phyloP scores from a whole-genome alignment of 2,888 invertebrate species.

The Rhingia rostrata region DNA sequence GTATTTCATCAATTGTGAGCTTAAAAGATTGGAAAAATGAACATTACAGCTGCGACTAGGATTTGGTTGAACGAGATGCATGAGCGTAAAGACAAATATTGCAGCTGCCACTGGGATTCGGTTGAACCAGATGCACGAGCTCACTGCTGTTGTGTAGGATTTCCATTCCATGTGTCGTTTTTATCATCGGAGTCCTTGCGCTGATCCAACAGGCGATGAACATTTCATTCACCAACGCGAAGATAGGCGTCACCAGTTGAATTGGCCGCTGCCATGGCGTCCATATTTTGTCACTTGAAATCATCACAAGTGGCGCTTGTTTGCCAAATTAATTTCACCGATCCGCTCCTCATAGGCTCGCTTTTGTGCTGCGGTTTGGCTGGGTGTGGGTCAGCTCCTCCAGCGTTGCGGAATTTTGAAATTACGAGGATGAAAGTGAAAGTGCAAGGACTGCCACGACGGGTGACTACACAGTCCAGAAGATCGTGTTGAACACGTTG shows the following conservation, averaged over 20 bases:
- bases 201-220: constrained; percentile 88
- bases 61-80: too few species aligned
- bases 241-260: constrained; percentile 72
- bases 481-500: constrained; percentile 79
- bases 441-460: constrained; percentile 78
- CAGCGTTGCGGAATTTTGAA: constrained; percentile 74
- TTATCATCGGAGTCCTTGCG: constrained; percentile 89
- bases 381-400: constrained; percentile 35
- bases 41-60: too few species aligned
- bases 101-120: constrained; percentile 1
- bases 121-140: neutral
- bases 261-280: constrained; percentile 51
- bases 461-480: constrained; percentile 81
- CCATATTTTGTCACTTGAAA: constrained; percentile 75
- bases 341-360: constrained; percentile 77
- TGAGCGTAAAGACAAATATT: too few species aligned
- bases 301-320: constrained; percentile 79
- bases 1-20: too few species aligned
- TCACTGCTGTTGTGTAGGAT: constrained; percentile 93
- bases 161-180: constrained; percentile 97
- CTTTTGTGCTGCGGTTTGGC: constrained; percentile 76
- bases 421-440: constrained; percentile 79
- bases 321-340: constrained; percentile 77
- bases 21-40: too few species aligned
- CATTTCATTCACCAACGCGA: constrained; percentile 82